Evolutionary conservation across 2,797 vertebrate genomes (phyloP).

Genomic region (Ptychobarbus kaznakovi): DNA sequence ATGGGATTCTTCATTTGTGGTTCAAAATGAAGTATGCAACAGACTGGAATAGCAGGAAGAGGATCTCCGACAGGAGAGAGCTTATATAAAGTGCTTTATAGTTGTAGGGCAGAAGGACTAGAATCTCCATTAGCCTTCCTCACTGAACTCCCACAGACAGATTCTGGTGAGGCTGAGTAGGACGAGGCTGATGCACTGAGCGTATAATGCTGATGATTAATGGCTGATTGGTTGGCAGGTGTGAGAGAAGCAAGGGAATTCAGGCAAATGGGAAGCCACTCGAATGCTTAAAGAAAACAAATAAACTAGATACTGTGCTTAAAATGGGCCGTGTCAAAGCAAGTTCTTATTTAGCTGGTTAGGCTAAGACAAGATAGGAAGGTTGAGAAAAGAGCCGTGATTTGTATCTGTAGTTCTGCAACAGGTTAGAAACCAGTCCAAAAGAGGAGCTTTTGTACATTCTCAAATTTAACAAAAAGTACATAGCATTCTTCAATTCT

Average conservation of each 20-base stretch:
- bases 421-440: background rate
- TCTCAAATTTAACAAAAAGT: background rate
- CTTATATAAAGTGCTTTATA: conserved; percentile 32
- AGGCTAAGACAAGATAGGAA: background rate
- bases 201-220: conserved; percentile 46
- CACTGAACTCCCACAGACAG: conserved; percentile 43
- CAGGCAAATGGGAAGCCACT: conserved; percentile 7
- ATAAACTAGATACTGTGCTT: conserved; percentile 17
- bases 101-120: conserved; percentile 20
- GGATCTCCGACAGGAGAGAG: background rate
- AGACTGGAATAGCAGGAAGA: conserved; percentile 8
- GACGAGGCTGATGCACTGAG: conserved; percentile 33
- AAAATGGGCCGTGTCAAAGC: conserved; percentile 6
- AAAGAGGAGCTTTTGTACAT: background rate
- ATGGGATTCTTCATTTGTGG: background rate
- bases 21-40: conserved; percentile 8
- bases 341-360: conserved; percentile 15
- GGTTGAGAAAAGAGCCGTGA: background rate
- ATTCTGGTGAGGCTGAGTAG: conserved; percentile 33
- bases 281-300: conserved; percentile 34
- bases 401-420: background rate
- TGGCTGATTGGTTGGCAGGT: conserved; percentile 51
- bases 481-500: background rate
- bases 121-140: conserved; percentile 43
- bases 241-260: conserved; percentile 32